Evolutionary conservation across 1,140 invertebrate genomes (phyloP), one percentile per base, ranked within the genome.

Genomic region (Diorhabda elongata): DNA sequence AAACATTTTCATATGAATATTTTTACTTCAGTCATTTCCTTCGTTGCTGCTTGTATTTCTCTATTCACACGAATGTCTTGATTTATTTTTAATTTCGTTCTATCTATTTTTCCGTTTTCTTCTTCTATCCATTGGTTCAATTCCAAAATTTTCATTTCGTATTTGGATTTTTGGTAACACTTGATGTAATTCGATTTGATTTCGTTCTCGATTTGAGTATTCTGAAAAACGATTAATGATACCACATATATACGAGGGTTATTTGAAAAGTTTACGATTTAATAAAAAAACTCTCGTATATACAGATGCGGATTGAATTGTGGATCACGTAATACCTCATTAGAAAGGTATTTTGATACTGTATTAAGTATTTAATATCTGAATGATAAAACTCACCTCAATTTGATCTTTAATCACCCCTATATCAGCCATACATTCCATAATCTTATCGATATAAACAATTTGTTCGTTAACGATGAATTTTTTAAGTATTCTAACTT

Each of bases 401-500:
- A 75, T 74, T 68, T 73, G 61, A 67, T 78, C 77, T 70, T 78
- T 78, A 58, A 78, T 61, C 58, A 66, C 69, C 43, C 77, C 77
- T 41, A 77, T 71, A 47, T 74, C 44, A 6, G 60, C 64, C 61
- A 70, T 72, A 42, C 52, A 63, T 57, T 70, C 56, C n/a, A 64
- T 26, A 61, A 70, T 71, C 57, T 69, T 60, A 42, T 45, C 60
- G 11, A 57, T 44, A 61, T 64, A 70, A 11, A n/a, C 7, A 42
- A 52, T 6, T 44, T 64, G 62, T 45, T 74, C 68, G 43, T 60
- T 68, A 44, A 52, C 58, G 9, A 61, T 70, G 3, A 26, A 5
- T n/a, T 64, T 47, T 62, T 70, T 63, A 3, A 74, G 45, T 44
- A 64, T 63, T 44, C 45, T 44, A 61, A 62, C 67, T 62, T 70